Base-by-base conservation (phyloP, 64 coral and sea anemone genomes). In the Porites australiensis region DNA sequence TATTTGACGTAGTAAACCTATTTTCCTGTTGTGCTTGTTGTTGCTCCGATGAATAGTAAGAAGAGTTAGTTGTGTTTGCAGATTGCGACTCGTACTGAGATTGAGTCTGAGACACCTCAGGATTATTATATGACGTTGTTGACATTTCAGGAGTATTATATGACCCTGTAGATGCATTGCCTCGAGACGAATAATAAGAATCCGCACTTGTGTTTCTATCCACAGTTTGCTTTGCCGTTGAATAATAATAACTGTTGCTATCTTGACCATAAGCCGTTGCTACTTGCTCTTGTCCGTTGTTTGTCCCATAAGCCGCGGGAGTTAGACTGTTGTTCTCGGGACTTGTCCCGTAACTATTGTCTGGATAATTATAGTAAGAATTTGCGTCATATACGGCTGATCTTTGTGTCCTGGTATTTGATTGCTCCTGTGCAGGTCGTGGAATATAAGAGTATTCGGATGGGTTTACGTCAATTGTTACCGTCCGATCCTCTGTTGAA, bases 221-320 rank as follows among this genome's bases (percentile, higher is more conserved):
- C 3, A 70, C 70, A 83, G 67, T 8, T 14, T 84, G 9, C 20
- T 62, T 67, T 9, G 75, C 15, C 52, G 87, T 52, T 53, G 6
- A 45, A 84, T 77, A 79, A 80, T 79, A 90, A 55, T 66, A 79
- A 23, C 64, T 70, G 27, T 18, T 90, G 19, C 20, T 75, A 88
- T 88, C 68, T 47, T 82, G 90, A 23, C 60, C 61, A 86, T 92
- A 92, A 61, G 72, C 75, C 8, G 64, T 86, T 93, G 91, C 91
- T 93, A 93, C 58, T 93, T 93, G 91, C 91, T 93, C 85, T 93
- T 93, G 82, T 87, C 72, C 82, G 58, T 67, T 93, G 49, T 55
- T 70, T 70, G 77, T 77, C 82, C 89, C 77, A 18, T 90, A 90
- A 8, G 21, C 48, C 18, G 66, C 8, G 3, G 61, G 51, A 10